These are phyloP conservation scores for Haemorhous mexicanus DNA, from an alignment of 2,113 vertebrate genomes.

Conservation along the genomic window DNA sequence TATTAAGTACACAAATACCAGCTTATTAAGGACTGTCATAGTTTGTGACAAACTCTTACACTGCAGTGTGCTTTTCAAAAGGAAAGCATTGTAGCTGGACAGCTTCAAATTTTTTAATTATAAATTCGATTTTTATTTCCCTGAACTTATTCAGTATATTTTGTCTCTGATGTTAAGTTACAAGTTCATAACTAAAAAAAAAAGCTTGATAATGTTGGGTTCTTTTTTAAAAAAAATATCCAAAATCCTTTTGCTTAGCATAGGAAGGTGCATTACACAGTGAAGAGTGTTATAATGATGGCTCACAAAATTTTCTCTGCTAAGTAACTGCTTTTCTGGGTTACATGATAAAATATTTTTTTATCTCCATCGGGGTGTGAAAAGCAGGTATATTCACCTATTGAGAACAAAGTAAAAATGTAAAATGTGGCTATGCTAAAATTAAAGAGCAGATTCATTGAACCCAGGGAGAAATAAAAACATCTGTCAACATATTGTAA, in stretches of 20 bases:
- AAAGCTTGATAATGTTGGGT: not conserved
- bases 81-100: not conserved
- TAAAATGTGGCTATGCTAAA: not conserved
- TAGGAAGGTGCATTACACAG: not conserved
- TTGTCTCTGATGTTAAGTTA: not conserved
- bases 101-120: not conserved
- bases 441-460: not conserved
- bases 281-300: not conserved
- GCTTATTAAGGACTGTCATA: not conserved
- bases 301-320: not conserved
- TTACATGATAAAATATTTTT: not conserved
- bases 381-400: not conserved
- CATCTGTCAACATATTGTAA: not conserved
- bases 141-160: not conserved
- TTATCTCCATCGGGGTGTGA: not conserved
- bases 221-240: not conserved
- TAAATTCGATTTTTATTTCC: not conserved
- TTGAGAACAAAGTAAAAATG: not conserved
- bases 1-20: not conserved
- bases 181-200: not conserved
- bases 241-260: not conserved
- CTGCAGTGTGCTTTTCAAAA: not conserved
- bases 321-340: not conserved
- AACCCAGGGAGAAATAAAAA: conserved; percentile 6
- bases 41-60: not conserved